These are phyloP conservation scores for Entomyzon cyanotis DNA, from an alignment of 2,113 vertebrate species.

Conservation along the genomic window DNA sequence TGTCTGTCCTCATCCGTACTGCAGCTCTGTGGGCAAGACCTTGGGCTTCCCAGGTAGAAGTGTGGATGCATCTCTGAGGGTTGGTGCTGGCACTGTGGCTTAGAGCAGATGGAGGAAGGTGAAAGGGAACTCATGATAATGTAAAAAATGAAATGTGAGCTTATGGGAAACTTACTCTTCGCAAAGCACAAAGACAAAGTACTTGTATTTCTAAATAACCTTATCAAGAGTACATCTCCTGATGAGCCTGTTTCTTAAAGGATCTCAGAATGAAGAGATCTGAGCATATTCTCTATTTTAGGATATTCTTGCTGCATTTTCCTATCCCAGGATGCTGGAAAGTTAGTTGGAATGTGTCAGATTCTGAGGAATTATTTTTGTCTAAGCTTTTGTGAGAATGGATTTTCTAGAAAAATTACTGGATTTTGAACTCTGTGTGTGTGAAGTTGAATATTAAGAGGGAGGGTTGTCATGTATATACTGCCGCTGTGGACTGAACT, in stretches of 20 bases:
- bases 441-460: neutral
- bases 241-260: neutral
- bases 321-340: neutral
- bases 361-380: neutral
- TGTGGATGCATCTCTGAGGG: neutral
- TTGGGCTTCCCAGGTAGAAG: neutral
- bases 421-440: neutral
- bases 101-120: neutral
- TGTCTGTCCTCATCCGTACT: neutral
- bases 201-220: neutral
- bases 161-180: neutral
- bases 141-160: fast-evolving
- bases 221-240: neutral
- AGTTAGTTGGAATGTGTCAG: neutral
- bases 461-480: neutral
- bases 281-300: neutral
- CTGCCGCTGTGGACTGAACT: neutral
- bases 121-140: neutral
- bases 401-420: neutral
- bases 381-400: neutral
- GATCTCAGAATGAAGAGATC: neutral
- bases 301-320: neutral
- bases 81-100: neutral
- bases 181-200: constrained; percentile 29
- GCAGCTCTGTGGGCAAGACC: neutral